These are phyloP conservation scores for Geotrypetes seraphini DNA, from an alignment of 2,797 vertebrate species.

Conservation along the genomic window DNA sequence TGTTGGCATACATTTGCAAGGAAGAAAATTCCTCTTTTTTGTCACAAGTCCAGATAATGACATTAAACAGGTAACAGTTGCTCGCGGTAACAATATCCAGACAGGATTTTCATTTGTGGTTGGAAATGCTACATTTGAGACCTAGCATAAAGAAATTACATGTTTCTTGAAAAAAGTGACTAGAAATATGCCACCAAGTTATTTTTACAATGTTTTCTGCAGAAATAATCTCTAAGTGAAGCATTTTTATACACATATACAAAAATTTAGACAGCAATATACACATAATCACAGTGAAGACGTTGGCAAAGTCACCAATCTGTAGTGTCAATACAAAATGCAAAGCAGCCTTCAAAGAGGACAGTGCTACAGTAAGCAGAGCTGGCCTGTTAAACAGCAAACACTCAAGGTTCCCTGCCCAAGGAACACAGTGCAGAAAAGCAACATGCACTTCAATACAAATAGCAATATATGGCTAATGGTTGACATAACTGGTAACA, in stretches of 20 bases:
- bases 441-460: slow-evolving; percentile 65
- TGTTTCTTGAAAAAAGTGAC: slow-evolving; percentile 35
- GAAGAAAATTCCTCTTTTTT: slow-evolving; percentile 16
- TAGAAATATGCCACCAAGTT: slow-evolving; percentile 59
- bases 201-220: slow-evolving; percentile 63
- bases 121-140: slow-evolving; percentile 53
- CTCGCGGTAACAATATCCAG: slow-evolving; percentile 15
- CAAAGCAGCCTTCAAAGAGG: slow-evolving; percentile 70
- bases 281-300: slow-evolving; percentile 87
- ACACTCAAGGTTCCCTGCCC: slow-evolving; percentile 47
- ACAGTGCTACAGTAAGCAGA: slow-evolving; percentile 64
- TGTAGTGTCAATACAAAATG: slow-evolving; percentile 77
- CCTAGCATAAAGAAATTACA: slow-evolving; percentile 42
- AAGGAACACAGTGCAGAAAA: slow-evolving; percentile 59
- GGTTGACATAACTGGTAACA: slow-evolving; percentile 72
- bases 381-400: slow-evolving; percentile 55
- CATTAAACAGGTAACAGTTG: slow-evolving; percentile 27
- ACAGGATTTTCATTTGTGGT: slow-evolving; percentile 20
- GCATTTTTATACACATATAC: slow-evolving; percentile 75
- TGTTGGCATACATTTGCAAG: slow-evolving; percentile 34
- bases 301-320: slow-evolving; percentile 69
- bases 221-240: slow-evolving; percentile 63
- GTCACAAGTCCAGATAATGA: slow-evolving; percentile 25
- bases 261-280: slow-evolving; percentile 78
- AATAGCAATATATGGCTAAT: slow-evolving; percentile 68